Base-by-base conservation (phyloP, 2,888 invertebrate species). In the Drosophila neotestacea region DNA sequence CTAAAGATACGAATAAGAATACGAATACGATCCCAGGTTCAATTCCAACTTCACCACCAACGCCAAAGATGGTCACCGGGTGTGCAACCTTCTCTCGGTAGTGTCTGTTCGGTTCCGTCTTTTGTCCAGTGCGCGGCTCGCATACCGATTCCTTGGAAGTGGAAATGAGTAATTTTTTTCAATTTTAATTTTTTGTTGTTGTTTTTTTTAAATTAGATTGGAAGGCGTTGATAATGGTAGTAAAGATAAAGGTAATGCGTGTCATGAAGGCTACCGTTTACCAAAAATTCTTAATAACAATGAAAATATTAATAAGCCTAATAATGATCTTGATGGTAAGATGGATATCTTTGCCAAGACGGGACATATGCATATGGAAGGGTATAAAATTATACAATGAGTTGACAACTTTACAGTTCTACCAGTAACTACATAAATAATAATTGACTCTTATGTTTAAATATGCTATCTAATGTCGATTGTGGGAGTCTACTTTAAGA, bases 151-250 rank as follows among this genome's bases (percentile, higher is more conserved):
- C 90, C 79, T 82, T 89, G 85, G 89, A 89, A 89, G 85, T 89
- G 88, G 87, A 89, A 90, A 89, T 90, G 85, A 89, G 89, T 88
- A 85, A 82, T 78, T 82, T 83, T 77, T 86, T 84, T 70, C 77
- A 79, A 88, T 88, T 47, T 58, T 47, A 58, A 38, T 47, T 47
- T 36, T 56, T 27, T 13, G 11, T 30, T 44, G 74, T 71, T 16
- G 41, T 5, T 22, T 9, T 60, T 68, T 74, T 77, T 39, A 48
- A 71, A 87, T 81, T 82, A 87, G 90, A 90, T 90, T 76, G 82
- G 62, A 82, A 84, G 77, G 73, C 74, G 79, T 76, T 73, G 86
- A 86, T 86, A 88, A 75, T 73, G 73, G 50, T 44, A 42, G 56
- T 73, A 36, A 56, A 64, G 77, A 77, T 77, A 76, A 73, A 76